phyloP scores from a whole-genome alignment of 2,797 vertebrate species.

The Heteromormyrus szaboi region DNA sequence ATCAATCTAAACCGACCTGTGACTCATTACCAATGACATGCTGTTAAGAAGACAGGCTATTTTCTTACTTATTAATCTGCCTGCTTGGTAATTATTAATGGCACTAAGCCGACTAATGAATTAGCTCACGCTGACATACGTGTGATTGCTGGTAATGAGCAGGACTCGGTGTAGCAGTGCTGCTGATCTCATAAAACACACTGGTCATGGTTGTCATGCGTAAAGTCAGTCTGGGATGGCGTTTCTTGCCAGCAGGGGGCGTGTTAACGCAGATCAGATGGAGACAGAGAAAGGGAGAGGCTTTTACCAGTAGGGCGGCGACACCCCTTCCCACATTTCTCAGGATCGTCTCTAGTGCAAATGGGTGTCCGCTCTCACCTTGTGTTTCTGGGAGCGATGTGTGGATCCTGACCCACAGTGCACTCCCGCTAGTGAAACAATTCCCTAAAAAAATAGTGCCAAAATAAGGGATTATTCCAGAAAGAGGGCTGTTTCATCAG shows the following conservation, averaged over 20 bases:
- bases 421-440: not conserved
- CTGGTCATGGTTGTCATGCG: not conserved
- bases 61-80: not conserved
- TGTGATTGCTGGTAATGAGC: not conserved
- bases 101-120: not conserved
- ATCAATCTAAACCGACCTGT: not conserved
- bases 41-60: not conserved
- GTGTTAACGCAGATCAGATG: not conserved
- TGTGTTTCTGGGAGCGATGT: not conserved
- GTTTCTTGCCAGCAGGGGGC: not conserved
- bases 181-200: not conserved
- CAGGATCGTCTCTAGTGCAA: not conserved
- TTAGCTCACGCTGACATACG: not conserved
- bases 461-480: not conserved
- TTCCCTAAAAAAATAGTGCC: not conserved
- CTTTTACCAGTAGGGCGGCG: not conserved
- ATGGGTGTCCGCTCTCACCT: not conserved
- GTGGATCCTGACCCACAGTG: not conserved
- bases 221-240: not conserved
- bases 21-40: not conserved
- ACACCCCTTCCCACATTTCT: not conserved
- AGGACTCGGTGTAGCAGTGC: not conserved
- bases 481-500: not conserved
- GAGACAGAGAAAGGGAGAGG: not conserved
- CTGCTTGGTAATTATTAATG: slow-evolving; percentile 5